These are phyloP conservation scores for Poecile montanus DNA, from an alignment of 2,797 vertebrate genomes.

Conservation along the genomic window DNA sequence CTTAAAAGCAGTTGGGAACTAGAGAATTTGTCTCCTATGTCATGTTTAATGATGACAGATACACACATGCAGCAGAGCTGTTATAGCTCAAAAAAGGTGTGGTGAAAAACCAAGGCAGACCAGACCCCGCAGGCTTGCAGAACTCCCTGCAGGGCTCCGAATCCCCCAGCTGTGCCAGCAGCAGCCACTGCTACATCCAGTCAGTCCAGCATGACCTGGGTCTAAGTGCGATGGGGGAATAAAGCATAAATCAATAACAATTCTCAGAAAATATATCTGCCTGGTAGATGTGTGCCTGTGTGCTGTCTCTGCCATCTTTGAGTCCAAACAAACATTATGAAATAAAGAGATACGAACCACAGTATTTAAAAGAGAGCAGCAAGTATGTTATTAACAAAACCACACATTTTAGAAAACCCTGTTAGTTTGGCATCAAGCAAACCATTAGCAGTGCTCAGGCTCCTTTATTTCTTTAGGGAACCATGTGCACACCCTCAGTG, in stretches of 20 bases:
- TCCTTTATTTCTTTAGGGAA: not conserved
- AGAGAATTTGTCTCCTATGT: not conserved
- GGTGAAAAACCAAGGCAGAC: not conserved
- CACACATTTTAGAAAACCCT: not conserved
- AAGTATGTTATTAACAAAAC: not conserved
- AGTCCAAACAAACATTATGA: not conserved
- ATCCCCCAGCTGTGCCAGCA: rapidly evolving
- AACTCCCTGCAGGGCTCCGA: not conserved
- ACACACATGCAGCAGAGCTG: rapidly evolving
- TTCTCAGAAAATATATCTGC: not conserved
- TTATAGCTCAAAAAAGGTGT: not conserved
- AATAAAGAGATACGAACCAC: not conserved
- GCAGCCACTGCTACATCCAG: not conserved
- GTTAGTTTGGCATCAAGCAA: not conserved
- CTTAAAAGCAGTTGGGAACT: not conserved
- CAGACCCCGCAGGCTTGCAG: not conserved
- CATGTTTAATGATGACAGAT: not conserved
- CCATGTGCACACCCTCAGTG: rapidly evolving
- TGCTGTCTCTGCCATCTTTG: rapidly evolving
- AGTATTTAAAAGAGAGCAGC: not conserved
- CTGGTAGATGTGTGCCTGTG: not conserved
- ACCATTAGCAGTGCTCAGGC: rapidly evolving
- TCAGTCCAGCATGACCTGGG: not conserved
- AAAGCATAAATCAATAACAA: not conserved
- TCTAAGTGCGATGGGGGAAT: not conserved